phyloP scores from a whole-genome alignment of 2,113 vertebrate genomes.

The Emydocephalus ijimae region DNA sequence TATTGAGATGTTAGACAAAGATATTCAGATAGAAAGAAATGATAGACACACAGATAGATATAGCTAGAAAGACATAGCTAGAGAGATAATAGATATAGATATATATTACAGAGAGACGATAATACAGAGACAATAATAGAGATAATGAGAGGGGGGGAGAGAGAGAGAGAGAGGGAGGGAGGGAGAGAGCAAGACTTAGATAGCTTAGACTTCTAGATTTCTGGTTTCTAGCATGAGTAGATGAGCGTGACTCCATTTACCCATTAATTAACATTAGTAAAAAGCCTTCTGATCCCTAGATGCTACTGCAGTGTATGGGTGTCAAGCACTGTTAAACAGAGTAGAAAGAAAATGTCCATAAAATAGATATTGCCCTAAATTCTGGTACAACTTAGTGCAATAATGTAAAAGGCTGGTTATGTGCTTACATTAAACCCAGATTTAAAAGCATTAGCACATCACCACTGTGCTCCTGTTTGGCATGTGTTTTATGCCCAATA shows the following conservation, averaged over 20 bases:
- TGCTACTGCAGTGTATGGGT: conserved; percentile 59
- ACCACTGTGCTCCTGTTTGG: conserved; percentile 82
- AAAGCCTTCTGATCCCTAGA: conserved; percentile 66
- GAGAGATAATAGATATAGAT: not conserved
- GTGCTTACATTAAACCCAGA: conserved; percentile 65
- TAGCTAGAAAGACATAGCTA: too few relatives aligned
- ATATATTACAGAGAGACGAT: not conserved
- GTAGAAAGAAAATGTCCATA: conserved; percentile 53
- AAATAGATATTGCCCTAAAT: conserved; percentile 65
- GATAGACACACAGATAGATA: not conserved
- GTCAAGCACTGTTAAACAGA: conserved; percentile 71
- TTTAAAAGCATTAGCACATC: conserved; percentile 81
- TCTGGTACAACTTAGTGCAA: conserved; percentile 66
- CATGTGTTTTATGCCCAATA: conserved; percentile 83
- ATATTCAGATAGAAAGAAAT: not conserved
- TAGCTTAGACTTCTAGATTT: conserved; percentile 2
- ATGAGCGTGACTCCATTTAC: conserved; percentile 64
- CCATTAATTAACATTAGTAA: conserved; percentile 69
- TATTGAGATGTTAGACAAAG: not conserved
- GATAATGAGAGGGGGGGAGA: not conserved
- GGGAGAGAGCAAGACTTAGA: not conserved
- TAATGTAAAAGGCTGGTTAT: conserved; percentile 63
- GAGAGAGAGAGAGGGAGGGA: not conserved
- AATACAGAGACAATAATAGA: not conserved
- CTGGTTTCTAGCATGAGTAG: conserved; percentile 50